Base-by-base conservation (phyloP, 1,140 invertebrate species). In the Antheraea pernyi region DNA sequence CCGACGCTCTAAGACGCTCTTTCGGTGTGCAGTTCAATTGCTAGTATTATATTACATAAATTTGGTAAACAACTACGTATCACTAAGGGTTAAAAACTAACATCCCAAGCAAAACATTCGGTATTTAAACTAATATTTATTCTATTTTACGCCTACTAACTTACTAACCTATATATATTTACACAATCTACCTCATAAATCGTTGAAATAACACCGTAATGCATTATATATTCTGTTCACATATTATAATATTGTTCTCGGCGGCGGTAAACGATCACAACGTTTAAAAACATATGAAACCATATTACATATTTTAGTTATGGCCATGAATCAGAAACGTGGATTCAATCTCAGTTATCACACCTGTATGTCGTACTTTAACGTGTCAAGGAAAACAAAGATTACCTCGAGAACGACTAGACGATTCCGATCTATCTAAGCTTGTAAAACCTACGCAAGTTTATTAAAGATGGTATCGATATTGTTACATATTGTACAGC, bases 401-500 rank as follows among this genome's bases (percentile, higher is more conserved):
- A 53, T 53, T 53, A 53, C 46, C 46, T 53, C 46, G 46, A 53
- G 46, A 53, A 53, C 16, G 6, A 53, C 46, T 53, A 53, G 46
- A 53, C 13, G 46, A 53, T 53, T 53, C 13, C 46, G 46, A 53
- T 53, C 46, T 53, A 53, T 53, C 16, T 53, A n/a, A 53, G 46
- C 46, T 53, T 53, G 46, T 53, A 53, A 48, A 53, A 53, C 46
- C 46, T 53, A 53, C 46, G 16, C 46, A 16, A 16, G 46, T 53
- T 53, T 53, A 53, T 53, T 53, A 53, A 53, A 53, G 46, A 53
- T 53, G 46, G 46, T 53, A n/a, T 53, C 46, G 46, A 53, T 53
- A 53, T 16, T 53, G 46, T 53, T 53, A 53, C 46, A 16, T 53
- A 53, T 53, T 53, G 7, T 53, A 53, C 6, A 53, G 16, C 46